Evolutionary conservation across 2,888 invertebrate genomes (phyloP).

Genomic region (Hirtodrosophila cameraria): DNA sequence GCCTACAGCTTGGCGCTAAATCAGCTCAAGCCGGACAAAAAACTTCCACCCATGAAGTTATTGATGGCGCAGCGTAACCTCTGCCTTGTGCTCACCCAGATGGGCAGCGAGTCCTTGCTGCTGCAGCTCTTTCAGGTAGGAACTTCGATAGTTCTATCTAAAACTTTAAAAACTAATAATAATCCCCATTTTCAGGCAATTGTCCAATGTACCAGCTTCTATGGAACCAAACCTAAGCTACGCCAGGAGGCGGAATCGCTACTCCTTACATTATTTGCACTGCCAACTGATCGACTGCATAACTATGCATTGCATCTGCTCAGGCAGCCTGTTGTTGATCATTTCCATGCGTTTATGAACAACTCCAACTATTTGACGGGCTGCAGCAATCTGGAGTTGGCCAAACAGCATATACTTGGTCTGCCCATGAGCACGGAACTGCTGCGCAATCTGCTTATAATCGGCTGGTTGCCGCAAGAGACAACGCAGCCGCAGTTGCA

Average conservation of each 20-base stretch:
- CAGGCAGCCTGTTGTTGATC: conserved; percentile 64
- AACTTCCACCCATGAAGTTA: conserved; percentile 20
- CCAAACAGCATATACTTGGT: conserved; percentile 72
- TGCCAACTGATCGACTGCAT: conserved; percentile 62
- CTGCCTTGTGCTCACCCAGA: conserved; percentile 63
- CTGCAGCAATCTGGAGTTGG: conserved; percentile 55
- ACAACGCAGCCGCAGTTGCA: conserved; percentile 32
- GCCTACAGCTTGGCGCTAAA: conserved; percentile 38
- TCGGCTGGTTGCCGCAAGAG: conserved; percentile 24
- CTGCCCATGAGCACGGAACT: conserved; percentile 77
- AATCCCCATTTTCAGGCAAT: no score
- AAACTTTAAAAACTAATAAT: no score
- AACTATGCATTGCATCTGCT: conserved; percentile 60
- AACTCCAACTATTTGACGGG: conserved; percentile 64
- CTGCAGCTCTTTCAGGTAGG: conserved; percentile 63
- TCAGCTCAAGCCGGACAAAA: conserved; percentile 15
- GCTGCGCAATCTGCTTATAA: conserved; percentile 67
- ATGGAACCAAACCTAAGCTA: conserved; percentile 47
- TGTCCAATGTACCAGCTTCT: conserved; percentile 58
- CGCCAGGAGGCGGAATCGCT: conserved; percentile 67
- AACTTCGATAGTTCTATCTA: no score
- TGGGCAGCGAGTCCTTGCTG: conserved; percentile 72
- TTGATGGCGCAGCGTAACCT: conserved; percentile 37
- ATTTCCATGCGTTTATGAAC: conserved; percentile 79
- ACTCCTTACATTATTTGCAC: conserved; percentile 66